Evolutionary conservation across 2,797 vertebrate species (phyloP).

Genomic region (Eulemur albifrons): DNA sequence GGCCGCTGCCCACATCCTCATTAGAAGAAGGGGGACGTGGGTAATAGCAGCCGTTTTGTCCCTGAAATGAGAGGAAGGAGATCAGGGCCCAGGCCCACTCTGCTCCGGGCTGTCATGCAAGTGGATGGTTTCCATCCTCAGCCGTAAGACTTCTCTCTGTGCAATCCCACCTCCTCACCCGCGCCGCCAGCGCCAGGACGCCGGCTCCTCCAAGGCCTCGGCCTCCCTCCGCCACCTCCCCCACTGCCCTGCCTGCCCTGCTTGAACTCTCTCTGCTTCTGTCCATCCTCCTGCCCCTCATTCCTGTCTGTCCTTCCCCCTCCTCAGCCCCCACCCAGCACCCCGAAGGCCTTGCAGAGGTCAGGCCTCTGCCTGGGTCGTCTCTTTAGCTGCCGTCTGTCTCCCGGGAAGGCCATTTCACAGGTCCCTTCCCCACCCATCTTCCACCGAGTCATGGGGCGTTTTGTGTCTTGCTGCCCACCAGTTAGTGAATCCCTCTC

Average conservation of each 20-base stretch:
- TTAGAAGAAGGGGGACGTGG: neutral
- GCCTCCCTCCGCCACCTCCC: neutral
- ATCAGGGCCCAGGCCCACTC: neutral
- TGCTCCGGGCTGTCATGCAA: neutral
- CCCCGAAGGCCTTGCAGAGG: neutral
- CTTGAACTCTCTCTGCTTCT: neutral
- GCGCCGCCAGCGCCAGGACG: fast-evolving
- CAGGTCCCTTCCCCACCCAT: fast-evolving
- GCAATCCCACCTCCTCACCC: neutral
- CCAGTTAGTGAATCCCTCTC: neutral
- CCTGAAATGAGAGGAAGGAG: neutral
- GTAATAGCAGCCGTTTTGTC: neutral
- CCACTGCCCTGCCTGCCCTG: fast-evolving
- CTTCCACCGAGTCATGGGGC: fast-evolving
- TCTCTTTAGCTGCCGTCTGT: neutral
- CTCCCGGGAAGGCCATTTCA: neutral
- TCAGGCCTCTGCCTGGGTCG: neutral
- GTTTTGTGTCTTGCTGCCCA: neutral
- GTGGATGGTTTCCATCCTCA: neutral
- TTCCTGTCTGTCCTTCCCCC: neutral
- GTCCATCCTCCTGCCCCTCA: neutral
- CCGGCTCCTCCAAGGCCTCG: neutral
- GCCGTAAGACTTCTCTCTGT: neutral
- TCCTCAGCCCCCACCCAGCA: no score
- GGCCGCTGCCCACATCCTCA: neutral